phyloP scores from a whole-genome alignment of 1,140 invertebrate genomes.

The Camponotus pennsylvanicus region DNA sequence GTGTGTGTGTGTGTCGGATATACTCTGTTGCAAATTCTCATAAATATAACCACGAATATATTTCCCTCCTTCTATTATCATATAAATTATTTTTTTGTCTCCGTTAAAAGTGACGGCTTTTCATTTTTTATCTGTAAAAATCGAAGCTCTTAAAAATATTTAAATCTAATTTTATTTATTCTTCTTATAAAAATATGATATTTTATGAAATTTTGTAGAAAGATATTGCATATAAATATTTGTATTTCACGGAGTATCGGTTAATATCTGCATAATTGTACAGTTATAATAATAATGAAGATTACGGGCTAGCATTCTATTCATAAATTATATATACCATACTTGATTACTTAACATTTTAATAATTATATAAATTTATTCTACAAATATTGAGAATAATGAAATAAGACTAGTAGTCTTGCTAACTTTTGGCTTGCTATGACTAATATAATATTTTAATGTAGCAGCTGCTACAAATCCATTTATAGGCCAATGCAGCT shows the following conservation, averaged over 20 bases:
- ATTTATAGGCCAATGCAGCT: conserved; percentile 78
- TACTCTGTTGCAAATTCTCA: neutral
- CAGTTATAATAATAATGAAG: too few species aligned
- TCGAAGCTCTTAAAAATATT: too few species aligned
- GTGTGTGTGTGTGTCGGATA: too few species aligned
- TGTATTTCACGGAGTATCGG: neutral
- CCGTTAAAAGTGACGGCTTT: neutral
- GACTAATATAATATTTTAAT: conserved; percentile 69
- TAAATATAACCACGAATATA: neutral
- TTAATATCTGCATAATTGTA: too few species aligned
- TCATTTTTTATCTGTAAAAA: neutral
- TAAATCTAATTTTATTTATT: neutral
- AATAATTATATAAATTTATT: conserved; percentile 14
- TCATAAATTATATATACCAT: neutral
- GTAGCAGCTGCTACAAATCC: conserved; percentile 82
- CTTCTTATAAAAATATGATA: neutral
- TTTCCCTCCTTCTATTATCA: neutral
- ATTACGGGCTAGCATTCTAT: neutral
- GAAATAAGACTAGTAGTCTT: conserved; percentile 8
- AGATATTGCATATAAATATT: too few species aligned
- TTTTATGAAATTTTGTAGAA: conserved; percentile 6
- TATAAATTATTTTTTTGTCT: conserved; percentile 18
- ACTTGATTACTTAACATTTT: neutral
- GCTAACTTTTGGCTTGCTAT: neutral
- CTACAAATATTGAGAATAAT: neutral